Evolutionary conservation across 2,888 invertebrate species (phyloP), one percentile per base, ranked within the genome.

Genomic region (Tenodera sinensis): DNA sequence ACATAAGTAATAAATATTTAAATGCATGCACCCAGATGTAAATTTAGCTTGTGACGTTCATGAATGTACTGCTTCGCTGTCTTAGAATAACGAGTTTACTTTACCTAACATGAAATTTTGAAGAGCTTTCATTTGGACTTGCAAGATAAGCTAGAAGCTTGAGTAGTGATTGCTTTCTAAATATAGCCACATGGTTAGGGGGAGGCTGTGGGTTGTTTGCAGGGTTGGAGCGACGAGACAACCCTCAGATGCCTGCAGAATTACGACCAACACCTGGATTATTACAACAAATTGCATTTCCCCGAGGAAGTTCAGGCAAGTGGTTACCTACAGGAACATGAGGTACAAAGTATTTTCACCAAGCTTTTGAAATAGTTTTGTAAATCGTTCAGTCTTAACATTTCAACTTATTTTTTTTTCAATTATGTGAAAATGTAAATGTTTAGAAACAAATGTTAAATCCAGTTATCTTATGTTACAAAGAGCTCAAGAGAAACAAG

Each of bases 171-270:
- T 71, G 54, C 54, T 20, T 71, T 71, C 54, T 42, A 42, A 71
- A 25, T 71, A 71, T 71, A 71, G 54, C 54, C 54, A 71, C 54
- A 25, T 71, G 20, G 54, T 71, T 71, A 71, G 54, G 54, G 54
- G 54, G 54, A 71, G 54, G 54, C 20, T 71, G 20, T 71, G 54
- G 85, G 25, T 85, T 85, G 47, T 20, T 89, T 89, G 54, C 89
- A 89, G 89, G 89, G 89, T 81, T 89, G 89, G 89, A 88, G 84
- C 20, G 88, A 89, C 81, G 89, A 89, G 82, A 85, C 87, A 14
- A 89, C 89, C n/a, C 81, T 89, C 27, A 84, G 47, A 27, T 89
- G 85, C 28, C 71, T 89, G n/a, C 84, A 84, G 82, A 84, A 84
- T 54, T 87, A 88, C 27, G 34, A 87, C 12, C 42, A 34, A 9